Evolutionary conservation across 2,888 invertebrate genomes (phyloP), one percentile per base, ranked within the genome.

Genomic region (Conchocele bisecta): DNA sequence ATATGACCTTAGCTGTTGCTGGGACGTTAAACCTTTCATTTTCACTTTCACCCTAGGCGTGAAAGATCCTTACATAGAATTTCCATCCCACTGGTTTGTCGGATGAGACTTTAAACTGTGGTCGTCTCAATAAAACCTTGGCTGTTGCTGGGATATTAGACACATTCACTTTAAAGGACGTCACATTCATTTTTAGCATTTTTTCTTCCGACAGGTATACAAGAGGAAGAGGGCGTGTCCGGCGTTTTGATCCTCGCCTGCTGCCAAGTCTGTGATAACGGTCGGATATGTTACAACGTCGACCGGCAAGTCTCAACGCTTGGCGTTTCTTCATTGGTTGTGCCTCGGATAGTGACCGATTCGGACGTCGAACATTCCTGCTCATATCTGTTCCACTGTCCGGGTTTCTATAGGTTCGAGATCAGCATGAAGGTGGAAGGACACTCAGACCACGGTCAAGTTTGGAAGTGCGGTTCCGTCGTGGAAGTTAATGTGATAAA

Each of bases 361-460:
- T 44, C 26, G 33, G 48, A 48, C 22, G 44, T 76, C 29, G 26
- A 53, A 57, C 76, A 76, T 69, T 76, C 76, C 76, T 76, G 76
- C 54, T 50, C 67, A 9, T 78, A 66, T 29, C 31, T 81, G 50
- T 76, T 81, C 58, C 53, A 63, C 33, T 81, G 74, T 48, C 31
- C 51, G 22, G 81, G 81, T 3, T 64, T 60, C 42, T 81, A 78
- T 59, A 75, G 69, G 35, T 69, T 81, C 42, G 75, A 78, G 56
- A 63, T 81, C 37, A 57, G 15, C 24, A 41, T 76, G 48, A 50
- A 61, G 46, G 71, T 66, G 56, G 39, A 56, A 48, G 63, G 53
- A 48, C 29, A 58, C 7, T 7, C 22, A 2, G 35, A 17, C 24
- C 3, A 17, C 35, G 53, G 31, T 29, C 57, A 60, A 28, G 61